Base-by-base conservation (phyloP, 2,888 invertebrate genomes). In the Odontothrips loti region DNA sequence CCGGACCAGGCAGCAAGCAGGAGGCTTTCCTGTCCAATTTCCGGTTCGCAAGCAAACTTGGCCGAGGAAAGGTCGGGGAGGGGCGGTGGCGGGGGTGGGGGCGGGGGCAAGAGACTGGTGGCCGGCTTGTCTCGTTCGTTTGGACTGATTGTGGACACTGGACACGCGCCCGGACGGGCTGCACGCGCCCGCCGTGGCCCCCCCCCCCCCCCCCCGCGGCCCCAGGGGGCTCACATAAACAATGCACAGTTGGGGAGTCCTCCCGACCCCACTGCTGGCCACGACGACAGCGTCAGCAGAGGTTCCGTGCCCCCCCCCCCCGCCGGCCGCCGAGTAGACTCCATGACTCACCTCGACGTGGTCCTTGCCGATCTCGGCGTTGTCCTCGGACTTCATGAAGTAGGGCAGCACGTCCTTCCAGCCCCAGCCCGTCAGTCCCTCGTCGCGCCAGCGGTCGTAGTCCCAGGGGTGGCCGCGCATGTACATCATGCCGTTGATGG, bases 401-500 rank as follows among this genome's bases (percentile, higher is more conserved):
- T 92, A 93, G 0, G 94, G 94, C 81, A 95, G 87, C 11, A 95
- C 90, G 79, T 94, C 93, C n/a, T 89, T 89, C 91, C 93, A 95
- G 9, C 91, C 89, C 95, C 95, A 95, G n/a, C 93, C 94, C 0
- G 87, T 85, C 63, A 94, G 94, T 0, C 95, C 95, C 82, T 91
- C 90, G 20, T 89, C 89, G 4, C 90, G 93, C 95, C 95, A 95
- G 12, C 90, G 89, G 85, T 95, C 92, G 87, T 93, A 95, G 87
- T 95, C 95, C 1, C 89, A 90, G 0, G 92, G 90, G 84, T 93
- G 92, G 0, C 95, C 95, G 34, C 95, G 89, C 87, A 93, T 92
- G 86, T 95, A 95, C 91, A 93, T 94, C 95, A 95, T 95, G 0
- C 95, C 95, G 85, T 95, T 94, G 81, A 93, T 90, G 0, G 92